These are phyloP conservation scores for Lanius ludovicianus DNA, from an alignment of 2,113 vertebrate species.

Conservation along the genomic window DNA sequence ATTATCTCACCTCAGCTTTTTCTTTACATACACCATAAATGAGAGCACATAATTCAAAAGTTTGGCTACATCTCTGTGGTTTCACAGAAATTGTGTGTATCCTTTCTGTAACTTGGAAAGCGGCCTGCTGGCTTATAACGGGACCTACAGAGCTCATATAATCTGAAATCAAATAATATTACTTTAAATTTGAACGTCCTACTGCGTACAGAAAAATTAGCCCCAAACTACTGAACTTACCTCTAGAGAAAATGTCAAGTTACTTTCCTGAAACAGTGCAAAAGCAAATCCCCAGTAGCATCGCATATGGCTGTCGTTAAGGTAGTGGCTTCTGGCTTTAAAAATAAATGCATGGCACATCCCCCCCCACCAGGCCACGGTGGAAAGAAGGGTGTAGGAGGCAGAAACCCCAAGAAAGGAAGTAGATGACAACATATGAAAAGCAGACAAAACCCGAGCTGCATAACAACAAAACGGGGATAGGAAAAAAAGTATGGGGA, in stretches of 20 bases:
- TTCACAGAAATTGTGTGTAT: background rate
- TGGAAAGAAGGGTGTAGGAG: background rate
- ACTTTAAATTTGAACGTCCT: background rate
- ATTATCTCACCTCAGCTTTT: background rate
- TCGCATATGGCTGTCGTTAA: background rate
- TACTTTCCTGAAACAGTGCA: background rate
- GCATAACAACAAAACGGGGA: background rate
- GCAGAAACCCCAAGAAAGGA: background rate
- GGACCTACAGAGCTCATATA: background rate
- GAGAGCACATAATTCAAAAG: background rate
- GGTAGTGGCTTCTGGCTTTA: background rate
- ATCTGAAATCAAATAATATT: background rate
- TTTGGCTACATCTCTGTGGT: background rate
- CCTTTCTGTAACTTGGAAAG: background rate
- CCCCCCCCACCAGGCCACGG: background rate
- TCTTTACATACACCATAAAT: background rate
- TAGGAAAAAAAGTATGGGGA: accelerated
- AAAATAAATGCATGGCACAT: background rate
- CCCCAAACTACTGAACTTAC: background rate
- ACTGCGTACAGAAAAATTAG: background rate
- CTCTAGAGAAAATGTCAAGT: background rate
- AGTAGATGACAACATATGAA: background rate
- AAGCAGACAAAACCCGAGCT: background rate
- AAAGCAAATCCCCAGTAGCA: background rate
- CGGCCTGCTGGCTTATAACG: background rate